These are phyloP conservation scores for Drosophila percnosoma DNA, from an alignment of 2,888 invertebrate species.

Conservation along the genomic window DNA sequence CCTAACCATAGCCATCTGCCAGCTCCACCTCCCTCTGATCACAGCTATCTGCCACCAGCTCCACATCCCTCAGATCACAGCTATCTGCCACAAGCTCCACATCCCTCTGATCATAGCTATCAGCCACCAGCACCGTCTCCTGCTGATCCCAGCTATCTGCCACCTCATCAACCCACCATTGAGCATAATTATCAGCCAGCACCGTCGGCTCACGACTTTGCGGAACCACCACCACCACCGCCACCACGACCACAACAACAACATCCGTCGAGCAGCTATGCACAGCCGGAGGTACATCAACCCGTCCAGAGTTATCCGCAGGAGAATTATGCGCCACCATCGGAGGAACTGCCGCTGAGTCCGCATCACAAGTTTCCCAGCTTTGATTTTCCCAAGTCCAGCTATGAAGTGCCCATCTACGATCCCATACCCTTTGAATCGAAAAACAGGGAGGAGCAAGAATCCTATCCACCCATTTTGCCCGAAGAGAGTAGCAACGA, in stretches of 20 bases:
- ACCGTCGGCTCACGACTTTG: conserved; percentile 5
- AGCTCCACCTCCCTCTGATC: background rate
- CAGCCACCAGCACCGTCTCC: background rate
- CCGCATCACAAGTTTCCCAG: conserved; percentile 80
- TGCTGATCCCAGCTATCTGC: background rate
- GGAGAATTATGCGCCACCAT: conserved; percentile 70
- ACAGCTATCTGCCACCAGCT: background rate
- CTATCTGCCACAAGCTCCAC: background rate
- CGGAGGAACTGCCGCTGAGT: conserved; percentile 82
- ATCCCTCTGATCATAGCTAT: background rate
- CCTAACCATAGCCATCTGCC: background rate
- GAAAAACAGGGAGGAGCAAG: conserved; percentile 72
- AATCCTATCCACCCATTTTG: conserved; percentile 79
- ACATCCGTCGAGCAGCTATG: conserved; percentile 24
- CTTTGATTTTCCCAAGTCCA: conserved; percentile 83
- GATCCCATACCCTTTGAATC: conserved; percentile 83
- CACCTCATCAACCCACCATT: background rate
- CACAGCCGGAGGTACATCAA: conserved; percentile 40
- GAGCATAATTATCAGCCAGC: conserved; percentile 1
- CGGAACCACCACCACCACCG: conserved; percentile 15
- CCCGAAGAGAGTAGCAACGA: conserved; percentile 34
- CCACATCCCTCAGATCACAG: background rate
- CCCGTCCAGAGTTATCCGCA: conserved; percentile 48
- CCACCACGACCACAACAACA: conserved; percentile 11
- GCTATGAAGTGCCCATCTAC: conserved; percentile 84